phyloP scores from a whole-genome alignment of 2,888 invertebrate genomes.

The Plebejus argus region DNA sequence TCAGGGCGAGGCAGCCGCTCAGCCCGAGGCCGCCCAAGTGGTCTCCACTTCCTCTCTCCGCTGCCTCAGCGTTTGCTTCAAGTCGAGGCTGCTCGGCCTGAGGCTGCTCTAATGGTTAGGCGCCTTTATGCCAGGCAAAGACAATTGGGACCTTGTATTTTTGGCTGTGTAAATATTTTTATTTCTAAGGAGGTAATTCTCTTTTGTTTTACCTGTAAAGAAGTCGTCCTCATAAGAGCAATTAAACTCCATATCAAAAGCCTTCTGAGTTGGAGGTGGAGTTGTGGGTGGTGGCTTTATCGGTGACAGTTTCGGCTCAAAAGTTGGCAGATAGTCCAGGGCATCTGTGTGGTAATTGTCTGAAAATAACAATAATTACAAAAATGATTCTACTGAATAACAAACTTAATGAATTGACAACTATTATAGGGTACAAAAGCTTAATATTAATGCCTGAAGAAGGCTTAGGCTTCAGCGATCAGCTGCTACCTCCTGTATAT shows the following conservation, averaged over 20 bases:
- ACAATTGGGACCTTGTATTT: too few species aligned
- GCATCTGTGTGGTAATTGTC: constrained; percentile 61
- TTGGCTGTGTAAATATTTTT: not conserved
- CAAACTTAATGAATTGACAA: not conserved
- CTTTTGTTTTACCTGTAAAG: constrained; percentile 40
- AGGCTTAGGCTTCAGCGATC: not conserved
- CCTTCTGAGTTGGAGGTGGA: constrained; percentile 52
- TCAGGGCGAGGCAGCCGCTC: too few species aligned
- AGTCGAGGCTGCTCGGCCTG: too few species aligned
- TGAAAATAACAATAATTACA: constrained; percentile 42
- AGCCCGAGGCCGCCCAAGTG: too few species aligned
- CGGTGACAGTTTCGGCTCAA: constrained; percentile 48
- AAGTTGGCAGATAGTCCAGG: constrained; percentile 57
- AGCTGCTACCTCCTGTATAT: not conserved
- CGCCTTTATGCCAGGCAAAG: too few species aligned
- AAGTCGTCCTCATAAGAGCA: constrained; percentile 68
- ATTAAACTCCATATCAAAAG: constrained; percentile 56
- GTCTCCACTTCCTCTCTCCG: too few species aligned
- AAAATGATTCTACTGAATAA: not conserved
- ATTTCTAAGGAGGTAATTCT: not conserved
- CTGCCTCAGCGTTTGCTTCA: too few species aligned
- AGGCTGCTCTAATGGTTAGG: too few species aligned
- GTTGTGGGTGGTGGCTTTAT: constrained; percentile 55
- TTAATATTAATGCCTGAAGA: too few species aligned
- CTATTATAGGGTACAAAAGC: not conserved